Evolutionary conservation across 1,140 invertebrate species (phyloP).

Genomic region (Polyergus mexicanus): DNA sequence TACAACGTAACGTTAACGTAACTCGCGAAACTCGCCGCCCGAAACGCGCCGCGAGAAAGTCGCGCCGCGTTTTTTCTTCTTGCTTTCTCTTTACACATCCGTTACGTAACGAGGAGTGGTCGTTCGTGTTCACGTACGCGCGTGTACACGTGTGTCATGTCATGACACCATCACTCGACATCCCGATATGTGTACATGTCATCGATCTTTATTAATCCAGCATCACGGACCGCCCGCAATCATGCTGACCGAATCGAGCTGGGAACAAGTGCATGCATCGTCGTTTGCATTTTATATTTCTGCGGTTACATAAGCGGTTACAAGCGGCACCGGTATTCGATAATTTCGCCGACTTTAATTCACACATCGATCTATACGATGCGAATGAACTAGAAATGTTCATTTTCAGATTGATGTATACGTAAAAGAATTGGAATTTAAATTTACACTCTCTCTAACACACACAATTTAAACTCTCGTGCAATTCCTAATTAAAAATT

Average conservation of each 20-base stretch:
- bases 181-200: slow-evolving; percentile 11
- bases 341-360: slow-evolving; percentile 19
- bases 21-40: slow-evolving; percentile 67
- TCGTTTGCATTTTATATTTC: slow-evolving; percentile 44
- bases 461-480: not conserved
- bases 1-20: slow-evolving; percentile 79
- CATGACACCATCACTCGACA: not conserved
- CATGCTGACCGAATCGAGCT: not conserved
- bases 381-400: slow-evolving; percentile 3
- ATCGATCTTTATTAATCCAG: slow-evolving; percentile 48
- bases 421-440: not conserved
- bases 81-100: slow-evolving; percentile 83
- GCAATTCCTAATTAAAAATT: not conserved
- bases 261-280: slow-evolving; percentile 49
- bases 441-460: not conserved
- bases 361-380: not conserved
- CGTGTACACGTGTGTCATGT: not conserved
- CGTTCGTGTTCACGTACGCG: slow-evolving; percentile 71
- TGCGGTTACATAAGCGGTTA: slow-evolving; percentile 44
- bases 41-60: slow-evolving; percentile 83
- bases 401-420: not conserved
- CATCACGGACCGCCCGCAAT: not conserved
- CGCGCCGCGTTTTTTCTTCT: slow-evolving; percentile 82
- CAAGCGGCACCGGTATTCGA: slow-evolving; percentile 10
- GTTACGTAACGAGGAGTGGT: slow-evolving; percentile 82